Base-by-base conservation (phyloP, 2,797 vertebrate species). In the Prunella strophiata region DNA sequence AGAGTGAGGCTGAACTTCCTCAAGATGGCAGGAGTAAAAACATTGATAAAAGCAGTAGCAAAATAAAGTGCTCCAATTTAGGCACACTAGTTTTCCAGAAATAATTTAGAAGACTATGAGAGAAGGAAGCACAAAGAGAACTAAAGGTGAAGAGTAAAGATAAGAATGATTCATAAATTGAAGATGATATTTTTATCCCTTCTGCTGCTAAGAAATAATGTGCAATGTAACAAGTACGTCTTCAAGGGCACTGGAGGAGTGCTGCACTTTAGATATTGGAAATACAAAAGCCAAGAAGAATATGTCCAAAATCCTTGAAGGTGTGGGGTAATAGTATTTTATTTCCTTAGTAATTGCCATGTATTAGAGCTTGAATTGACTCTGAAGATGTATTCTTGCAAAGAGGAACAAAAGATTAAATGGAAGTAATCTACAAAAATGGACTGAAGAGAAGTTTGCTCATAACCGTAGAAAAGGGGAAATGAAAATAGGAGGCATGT, bases 111-210 rank as follows among this genome's bases (percentile, higher is more conserved):
- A 93, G 80, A 85, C 74, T 54, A 16, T 93, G 94, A 92, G 81
- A 88, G 67, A 34, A 92, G 75, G 78, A 94, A 97, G 59, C 91
- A 96, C 91, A 97, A 98, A 96, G 87, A 91, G 81, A 95, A 91
- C 88, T 94, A 94, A 98, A 98, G 96, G 95, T 96, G 96, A 98
- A 92, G 84, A 97, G 89, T 73, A 96, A 97, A 97, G 97, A 97
- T 97, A 98, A 97, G 95, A 89, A 85, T 62, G 92, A 95, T 95
- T 98, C 96, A 95, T 94, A 97, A 97, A 97, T 88, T 95, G 96
- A 96, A 97, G 89, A 87, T 85, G 78, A 81, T 96, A 73, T 95
- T 95, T 96, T 96, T 95, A 85, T 18, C 48, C 78, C 61, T 83
- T 96, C 86, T 70, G 91, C 78, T 93, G 93, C 94, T 89, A 22